A percentile compares a stretch with the other conserved stretches of the same genome.
Conservation (phyloP, 2,113 vertebrate species). For the Dunckerocampus dactyliophorus region DNA sequence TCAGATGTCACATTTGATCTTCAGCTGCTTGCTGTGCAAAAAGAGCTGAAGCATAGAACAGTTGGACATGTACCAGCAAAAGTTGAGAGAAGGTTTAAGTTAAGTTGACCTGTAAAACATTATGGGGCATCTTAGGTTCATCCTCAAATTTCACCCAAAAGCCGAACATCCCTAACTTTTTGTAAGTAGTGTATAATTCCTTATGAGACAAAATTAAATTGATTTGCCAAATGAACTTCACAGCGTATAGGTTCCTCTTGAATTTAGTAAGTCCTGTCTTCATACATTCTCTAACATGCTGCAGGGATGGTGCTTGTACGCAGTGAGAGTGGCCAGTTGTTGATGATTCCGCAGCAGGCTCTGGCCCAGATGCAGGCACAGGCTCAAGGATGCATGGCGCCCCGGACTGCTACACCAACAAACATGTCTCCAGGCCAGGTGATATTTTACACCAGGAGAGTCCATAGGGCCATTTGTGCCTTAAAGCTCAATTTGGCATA, state of each 20-base stretch:
- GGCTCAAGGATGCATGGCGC: conserved; percentile 79
- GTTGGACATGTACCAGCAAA: too few species aligned
- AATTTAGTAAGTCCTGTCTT: neutral
- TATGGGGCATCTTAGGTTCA: too few species aligned
- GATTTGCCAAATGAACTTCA: neutral
- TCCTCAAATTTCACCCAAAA: too few species aligned
- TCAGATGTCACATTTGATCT: too few species aligned
- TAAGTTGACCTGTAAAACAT: too few species aligned
- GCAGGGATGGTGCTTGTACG: conserved; percentile 94
- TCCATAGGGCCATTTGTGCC: neutral
- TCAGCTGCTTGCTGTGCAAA: too few species aligned
- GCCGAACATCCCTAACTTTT: too few species aligned
- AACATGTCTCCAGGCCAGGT: conserved; percentile 84
- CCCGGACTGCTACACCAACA: conserved; percentile 83
- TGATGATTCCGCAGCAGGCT: conserved; percentile 94
- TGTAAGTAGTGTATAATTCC: too few species aligned
- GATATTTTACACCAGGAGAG: conserved; percentile 11
- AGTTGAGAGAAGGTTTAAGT: too few species aligned
- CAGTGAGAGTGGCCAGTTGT: conserved; percentile 89
- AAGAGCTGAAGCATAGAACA: too few species aligned
- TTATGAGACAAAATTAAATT: neutral
- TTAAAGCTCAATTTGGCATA: neutral
- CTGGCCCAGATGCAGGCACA: conserved; percentile 93
- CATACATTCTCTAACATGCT: conserved; percentile 1
- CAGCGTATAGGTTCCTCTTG: neutral